phyloP scores from a whole-genome alignment of 2,113 vertebrate genomes.

The Labeo rohita region DNA sequence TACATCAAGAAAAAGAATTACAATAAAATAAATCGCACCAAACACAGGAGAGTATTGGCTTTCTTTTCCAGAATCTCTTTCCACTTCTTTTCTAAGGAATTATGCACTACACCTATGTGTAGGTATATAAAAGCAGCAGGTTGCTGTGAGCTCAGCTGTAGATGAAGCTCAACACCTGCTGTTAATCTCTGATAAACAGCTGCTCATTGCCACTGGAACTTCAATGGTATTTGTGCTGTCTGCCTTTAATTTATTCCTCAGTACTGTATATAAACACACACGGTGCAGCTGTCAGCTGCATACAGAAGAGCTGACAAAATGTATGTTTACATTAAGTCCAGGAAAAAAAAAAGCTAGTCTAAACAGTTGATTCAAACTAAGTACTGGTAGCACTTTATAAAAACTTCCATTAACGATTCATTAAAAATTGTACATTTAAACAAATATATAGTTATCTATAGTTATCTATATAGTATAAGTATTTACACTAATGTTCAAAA shows the following conservation, averaged over 20 bases:
- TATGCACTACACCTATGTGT: neutral
- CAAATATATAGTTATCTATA: no score
- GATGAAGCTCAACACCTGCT: conserved; percentile 12
- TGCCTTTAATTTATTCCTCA: neutral
- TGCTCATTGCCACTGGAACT: conserved; percentile 2
- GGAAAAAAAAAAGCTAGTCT: neutral
- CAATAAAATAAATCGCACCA: neutral
- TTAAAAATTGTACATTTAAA: neutral
- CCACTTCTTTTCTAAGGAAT: neutral
- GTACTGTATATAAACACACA: neutral
- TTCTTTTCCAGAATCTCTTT: neutral
- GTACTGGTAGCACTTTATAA: neutral
- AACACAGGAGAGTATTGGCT: neutral
- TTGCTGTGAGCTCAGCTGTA: conserved; percentile 27
- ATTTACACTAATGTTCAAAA: neutral
- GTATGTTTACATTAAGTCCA: neutral
- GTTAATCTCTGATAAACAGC: conserved; percentile 19
- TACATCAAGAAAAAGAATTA: neutral
- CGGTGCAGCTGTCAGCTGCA: neutral
- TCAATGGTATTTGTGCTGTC: neutral
- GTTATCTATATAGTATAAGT: no score
- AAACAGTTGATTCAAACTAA: neutral
- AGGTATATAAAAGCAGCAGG: conserved; percentile 12
- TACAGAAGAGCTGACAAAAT: neutral
- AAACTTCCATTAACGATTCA: neutral